A percentile compares a stretch with the other conserved stretches of the same genome.
phyloP scores from a whole-genome alignment of 2,888 invertebrate species.

The Drosophila lacicola region DNA sequence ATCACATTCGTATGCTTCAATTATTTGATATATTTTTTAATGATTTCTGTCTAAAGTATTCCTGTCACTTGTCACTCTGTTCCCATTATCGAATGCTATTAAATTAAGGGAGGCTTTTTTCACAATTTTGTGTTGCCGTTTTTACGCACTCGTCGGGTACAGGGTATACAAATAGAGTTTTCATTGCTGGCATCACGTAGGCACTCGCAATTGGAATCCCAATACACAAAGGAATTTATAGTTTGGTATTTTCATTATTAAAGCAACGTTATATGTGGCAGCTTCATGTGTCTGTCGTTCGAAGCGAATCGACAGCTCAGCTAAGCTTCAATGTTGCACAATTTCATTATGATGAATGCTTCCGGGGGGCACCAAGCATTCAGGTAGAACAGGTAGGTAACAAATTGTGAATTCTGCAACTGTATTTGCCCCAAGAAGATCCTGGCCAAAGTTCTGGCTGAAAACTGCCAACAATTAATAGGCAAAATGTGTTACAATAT shows the following conservation, averaged over 20 bases:
- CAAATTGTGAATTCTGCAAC: slow-evolving; percentile 46
- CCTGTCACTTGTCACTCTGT: too few relatives aligned
- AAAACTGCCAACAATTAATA: slow-evolving; percentile 67
- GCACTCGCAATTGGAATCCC: slow-evolving; percentile 51
- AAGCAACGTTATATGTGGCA: slow-evolving; percentile 19
- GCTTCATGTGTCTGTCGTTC: not conserved
- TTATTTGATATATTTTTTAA: too few relatives aligned
- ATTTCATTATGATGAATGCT: slow-evolving; percentile 56
- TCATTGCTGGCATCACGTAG: slow-evolving; percentile 46
- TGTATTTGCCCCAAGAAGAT: slow-evolving; percentile 14
- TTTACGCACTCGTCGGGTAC: not conserved
- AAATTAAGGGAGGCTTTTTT: too few relatives aligned
- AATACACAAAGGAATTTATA: slow-evolving; percentile 69
- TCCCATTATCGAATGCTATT: too few relatives aligned
- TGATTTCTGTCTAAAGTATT: too few relatives aligned
- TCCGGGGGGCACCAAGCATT: slow-evolving; percentile 16
- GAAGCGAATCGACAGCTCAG: slow-evolving; percentile 17
- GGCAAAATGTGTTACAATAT: slow-evolving; percentile 79
- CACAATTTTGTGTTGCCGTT: not conserved
- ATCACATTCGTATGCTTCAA: too few relatives aligned
- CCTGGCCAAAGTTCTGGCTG: slow-evolving; percentile 13
- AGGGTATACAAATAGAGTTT: slow-evolving; percentile 12
- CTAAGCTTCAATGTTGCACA: slow-evolving; percentile 62
- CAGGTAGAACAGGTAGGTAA: slow-evolving; percentile 22
- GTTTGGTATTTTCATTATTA: slow-evolving; percentile 65